Percentiles rank a stretch among this genome's conserved stretches.
phyloP scores from a whole-genome alignment of 2,113 vertebrate species.

The Chionis minor region DNA sequence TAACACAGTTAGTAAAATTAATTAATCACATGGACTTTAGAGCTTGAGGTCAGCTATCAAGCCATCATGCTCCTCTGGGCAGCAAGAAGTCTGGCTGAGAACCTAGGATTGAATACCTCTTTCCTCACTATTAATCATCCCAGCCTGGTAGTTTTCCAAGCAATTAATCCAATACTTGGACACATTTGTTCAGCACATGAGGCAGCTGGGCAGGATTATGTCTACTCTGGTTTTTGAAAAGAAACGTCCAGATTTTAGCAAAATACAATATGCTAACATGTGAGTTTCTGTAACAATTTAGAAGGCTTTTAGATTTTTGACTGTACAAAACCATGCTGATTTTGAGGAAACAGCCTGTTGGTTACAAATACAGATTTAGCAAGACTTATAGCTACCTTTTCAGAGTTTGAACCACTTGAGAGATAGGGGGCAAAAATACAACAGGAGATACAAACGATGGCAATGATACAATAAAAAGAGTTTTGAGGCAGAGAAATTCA shows the following conservation, averaged over 20 bases:
- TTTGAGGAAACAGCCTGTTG: not conserved
- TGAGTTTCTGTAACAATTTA: not conserved
- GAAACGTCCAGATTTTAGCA: not conserved
- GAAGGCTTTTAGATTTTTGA: not conserved
- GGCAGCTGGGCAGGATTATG: not conserved
- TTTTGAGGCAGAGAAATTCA: not conserved
- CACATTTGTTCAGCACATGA: not conserved
- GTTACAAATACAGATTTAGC: not conserved
- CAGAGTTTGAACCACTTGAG: not conserved
- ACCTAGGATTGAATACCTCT: not conserved
- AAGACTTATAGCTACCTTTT: not conserved
- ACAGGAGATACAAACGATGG: not conserved
- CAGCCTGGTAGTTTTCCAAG: not conserved
- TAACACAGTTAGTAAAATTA: not conserved
- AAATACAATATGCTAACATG: accelerated
- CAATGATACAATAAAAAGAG: not conserved
- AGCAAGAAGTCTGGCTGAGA: not conserved
- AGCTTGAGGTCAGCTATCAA: not conserved
- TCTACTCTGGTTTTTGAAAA: not conserved
- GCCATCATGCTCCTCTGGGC: not conserved
- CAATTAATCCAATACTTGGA: not conserved
- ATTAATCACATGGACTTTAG: not conserved
- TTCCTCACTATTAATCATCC: not conserved
- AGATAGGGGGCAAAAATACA: not conserved
- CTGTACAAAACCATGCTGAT: not conserved